Evolutionary conservation across 2,888 invertebrate species (phyloP).

Genomic region (Caenorhabditis sp.): DNA sequence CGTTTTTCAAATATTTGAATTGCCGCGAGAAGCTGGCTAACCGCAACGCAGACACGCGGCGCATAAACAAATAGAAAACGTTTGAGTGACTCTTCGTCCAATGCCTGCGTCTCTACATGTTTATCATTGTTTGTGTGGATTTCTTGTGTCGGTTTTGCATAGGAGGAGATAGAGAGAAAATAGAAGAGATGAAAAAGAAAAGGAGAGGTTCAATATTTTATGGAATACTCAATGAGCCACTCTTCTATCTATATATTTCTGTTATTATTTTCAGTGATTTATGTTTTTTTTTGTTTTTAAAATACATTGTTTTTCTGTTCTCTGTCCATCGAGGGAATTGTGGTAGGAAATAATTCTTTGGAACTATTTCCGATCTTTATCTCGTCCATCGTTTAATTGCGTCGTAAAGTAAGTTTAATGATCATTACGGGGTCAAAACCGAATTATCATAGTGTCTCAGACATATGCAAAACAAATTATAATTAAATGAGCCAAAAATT

Average conservation of each 20-base stretch:
- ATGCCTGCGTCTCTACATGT: background rate
- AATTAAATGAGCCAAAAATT: no score
- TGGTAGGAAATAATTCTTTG: no score
- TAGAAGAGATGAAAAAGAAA: slow-evolving; percentile 8
- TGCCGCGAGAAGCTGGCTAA: slow-evolving; percentile 22
- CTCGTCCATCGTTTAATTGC: no score
- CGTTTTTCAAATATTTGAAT: no score
- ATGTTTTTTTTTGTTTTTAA: background rate
- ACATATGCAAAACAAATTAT: no score
- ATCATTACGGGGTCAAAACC: no score
- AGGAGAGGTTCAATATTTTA: slow-evolving; percentile 7
- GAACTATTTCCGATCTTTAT: no score
- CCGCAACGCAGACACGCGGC: slow-evolving; percentile 31
- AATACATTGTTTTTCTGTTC: no score
- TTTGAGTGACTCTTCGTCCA: slow-evolving; percentile 8
- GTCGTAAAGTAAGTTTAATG: no score
- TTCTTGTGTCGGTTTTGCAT: slow-evolving; percentile 3
- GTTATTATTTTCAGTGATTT: background rate
- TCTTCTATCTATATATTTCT: background rate
- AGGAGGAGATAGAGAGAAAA: slow-evolving; percentile 9
- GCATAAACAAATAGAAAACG: slow-evolving; percentile 21
- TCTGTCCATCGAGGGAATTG: no score
- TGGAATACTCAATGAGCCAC: background rate
- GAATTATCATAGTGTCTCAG: no score
- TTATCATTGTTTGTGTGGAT: background rate